A percentile compares a stretch with the other conserved stretches of the same genome.
These are phyloP conservation scores for Neodiprion pinetum DNA, from an alignment of 1,140 invertebrate genomes.

Conservation along the genomic window DNA sequence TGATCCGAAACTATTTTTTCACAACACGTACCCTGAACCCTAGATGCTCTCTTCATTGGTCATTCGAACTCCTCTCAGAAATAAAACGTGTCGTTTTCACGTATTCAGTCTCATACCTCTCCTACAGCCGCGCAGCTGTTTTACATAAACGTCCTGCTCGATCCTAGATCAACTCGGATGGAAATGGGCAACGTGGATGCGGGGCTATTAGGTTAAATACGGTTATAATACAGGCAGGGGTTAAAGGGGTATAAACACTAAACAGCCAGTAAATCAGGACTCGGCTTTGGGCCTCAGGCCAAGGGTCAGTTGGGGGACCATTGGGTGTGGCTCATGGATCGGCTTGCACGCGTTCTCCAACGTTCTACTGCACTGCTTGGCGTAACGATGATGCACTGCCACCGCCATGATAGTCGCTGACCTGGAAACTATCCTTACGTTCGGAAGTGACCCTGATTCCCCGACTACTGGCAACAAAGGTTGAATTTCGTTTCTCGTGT, in stretches of 20 bases:
- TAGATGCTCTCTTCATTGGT: too few relatives aligned
- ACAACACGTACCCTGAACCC: too few relatives aligned
- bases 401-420: background rate
- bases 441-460: background rate
- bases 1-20: too few relatives aligned
- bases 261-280: slow-evolving; percentile 60
- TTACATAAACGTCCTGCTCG: too few relatives aligned
- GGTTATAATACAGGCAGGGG: slow-evolving; percentile 57
- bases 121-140: too few relatives aligned
- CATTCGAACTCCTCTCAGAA: too few relatives aligned
- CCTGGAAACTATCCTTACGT: background rate
- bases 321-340: background rate
- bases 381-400: background rate
- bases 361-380: background rate
- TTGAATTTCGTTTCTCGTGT: background rate
- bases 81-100: too few relatives aligned
- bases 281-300: slow-evolving; percentile 5
- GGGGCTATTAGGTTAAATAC: slow-evolving; percentile 58
- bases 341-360: background rate
- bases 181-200: background rate
- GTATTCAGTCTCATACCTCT: too few relatives aligned
- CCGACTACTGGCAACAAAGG: background rate
- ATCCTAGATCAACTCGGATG: background rate
- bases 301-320: slow-evolving; percentile 1
- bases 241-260: slow-evolving; percentile 59